Evolutionary conservation across 2,113 vertebrate genomes (phyloP), one percentile per base, ranked within the genome.

Genomic region (Solenodon paradoxus): DNA sequence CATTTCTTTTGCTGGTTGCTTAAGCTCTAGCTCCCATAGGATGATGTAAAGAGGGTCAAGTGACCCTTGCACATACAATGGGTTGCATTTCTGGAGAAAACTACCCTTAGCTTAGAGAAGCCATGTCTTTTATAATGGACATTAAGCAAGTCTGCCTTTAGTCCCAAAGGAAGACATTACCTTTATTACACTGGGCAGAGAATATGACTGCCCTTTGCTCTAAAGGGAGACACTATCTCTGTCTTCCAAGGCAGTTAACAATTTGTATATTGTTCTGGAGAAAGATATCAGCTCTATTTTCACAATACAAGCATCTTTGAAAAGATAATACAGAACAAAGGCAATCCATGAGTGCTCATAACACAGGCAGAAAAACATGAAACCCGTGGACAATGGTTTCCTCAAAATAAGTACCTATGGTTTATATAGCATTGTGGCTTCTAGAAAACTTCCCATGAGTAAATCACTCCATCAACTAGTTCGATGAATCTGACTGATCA

Each of bases 131-230:
- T 90, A 75, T 55, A 94, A 88, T 35, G 51, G 12, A 59, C 38
- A 96, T 51, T 90, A 77, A 83, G n/a, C 51, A 93, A 51, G 45
- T 64, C n/a, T 78, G 6, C 32, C 32, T 63, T 68, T 49, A 79
- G 24, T 16, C 17, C n/a, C 47, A 80, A 16, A 89, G 32, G 45
- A 53, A 77, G 28, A 63, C 9, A 40, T 55, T 85, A n/a, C 75
- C 74, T 96, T 96, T 92, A 91, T 83, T 74, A 88, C 42, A 55
- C 7, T 66, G 66, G 40, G 11, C 42, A 72, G 22, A 45, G 69
- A 94, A 16, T 63, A 64, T 51, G 57, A 63, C 15, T 87, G 30
- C 4, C 9, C 38, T 95, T 88, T 95, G 47, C 10, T 78, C 15
- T 15, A 66, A 53, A 85, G 16, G 16, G 45, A 90, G 38, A 42